phyloP scores from a whole-genome alignment of 2,113 vertebrate genomes.

The Limnothrissa miodon region DNA sequence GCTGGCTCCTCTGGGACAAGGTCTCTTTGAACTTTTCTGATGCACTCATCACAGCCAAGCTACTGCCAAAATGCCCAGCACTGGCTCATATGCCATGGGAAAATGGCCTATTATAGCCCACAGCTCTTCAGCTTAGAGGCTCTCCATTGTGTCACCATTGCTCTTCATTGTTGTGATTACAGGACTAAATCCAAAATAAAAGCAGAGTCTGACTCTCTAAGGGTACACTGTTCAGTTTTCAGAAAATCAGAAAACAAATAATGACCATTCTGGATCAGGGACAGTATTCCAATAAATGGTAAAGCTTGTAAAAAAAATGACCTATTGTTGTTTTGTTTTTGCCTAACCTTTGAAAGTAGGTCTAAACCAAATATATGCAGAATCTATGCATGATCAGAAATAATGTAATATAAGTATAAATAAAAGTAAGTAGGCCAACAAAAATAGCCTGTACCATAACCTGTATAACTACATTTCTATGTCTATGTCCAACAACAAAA shows the following conservation, averaged over 20 bases:
- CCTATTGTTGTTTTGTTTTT: too few species aligned
- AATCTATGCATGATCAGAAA: not conserved
- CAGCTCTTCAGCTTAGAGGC: not conserved
- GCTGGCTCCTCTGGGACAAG: not conserved
- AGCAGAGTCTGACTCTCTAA: not conserved
- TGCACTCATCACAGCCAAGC: not conserved
- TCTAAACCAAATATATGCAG: not conserved
- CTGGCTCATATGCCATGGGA: not conserved
- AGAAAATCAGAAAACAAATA: not conserved
- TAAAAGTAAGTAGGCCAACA: not conserved
- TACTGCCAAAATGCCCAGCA: not conserved
- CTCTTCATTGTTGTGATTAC: not conserved
- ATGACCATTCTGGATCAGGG: not conserved
- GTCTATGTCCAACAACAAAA: not conserved
- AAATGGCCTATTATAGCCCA: not conserved
- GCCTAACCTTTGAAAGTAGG: not conserved
- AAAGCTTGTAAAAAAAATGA: too few species aligned
- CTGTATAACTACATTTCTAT: too few species aligned
- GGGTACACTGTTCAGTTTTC: not conserved
- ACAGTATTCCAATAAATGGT: not conserved
- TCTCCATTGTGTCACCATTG: not conserved
- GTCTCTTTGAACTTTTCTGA: not conserved
- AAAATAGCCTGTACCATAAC: not conserved
- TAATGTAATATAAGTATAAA: not conserved
- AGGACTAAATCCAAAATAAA: not conserved